phyloP scores from a whole-genome alignment of 2,797 vertebrate genomes.

The Scomberomorus guttatus region DNA sequence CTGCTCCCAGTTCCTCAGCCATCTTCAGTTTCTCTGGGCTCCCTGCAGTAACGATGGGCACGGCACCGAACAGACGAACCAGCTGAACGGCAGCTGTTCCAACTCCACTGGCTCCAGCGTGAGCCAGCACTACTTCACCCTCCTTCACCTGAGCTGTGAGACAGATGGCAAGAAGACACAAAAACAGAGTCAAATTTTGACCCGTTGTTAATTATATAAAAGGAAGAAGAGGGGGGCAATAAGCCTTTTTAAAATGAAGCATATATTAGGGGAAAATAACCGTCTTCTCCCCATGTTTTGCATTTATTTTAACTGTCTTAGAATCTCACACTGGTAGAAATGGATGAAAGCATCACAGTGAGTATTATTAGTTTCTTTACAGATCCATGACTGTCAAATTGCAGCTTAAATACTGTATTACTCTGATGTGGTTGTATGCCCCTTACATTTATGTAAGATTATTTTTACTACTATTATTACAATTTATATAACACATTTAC shows the following conservation, averaged over 20 bases:
- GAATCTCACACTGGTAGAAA: too few relatives aligned
- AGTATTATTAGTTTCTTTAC: background rate
- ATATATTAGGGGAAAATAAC: background rate
- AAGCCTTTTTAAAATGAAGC: background rate
- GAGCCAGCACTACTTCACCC: constrained; percentile 87
- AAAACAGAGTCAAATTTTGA: background rate
- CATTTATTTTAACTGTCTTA: background rate
- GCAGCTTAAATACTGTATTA: background rate
- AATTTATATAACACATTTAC: background rate
- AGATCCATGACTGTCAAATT: background rate
- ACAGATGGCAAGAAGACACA: background rate
- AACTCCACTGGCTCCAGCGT: constrained; percentile 89
- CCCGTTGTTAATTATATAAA: background rate
- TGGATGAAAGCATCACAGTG: background rate
- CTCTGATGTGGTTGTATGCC: background rate
- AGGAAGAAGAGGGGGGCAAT: too few relatives aligned
- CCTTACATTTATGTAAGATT: background rate
- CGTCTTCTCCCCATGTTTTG: background rate
- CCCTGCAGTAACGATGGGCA: constrained; percentile 89
- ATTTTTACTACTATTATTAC: background rate
- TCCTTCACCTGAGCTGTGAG: constrained; percentile 86
- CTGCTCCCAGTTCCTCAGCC: constrained; percentile 84
- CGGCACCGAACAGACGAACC: constrained; percentile 81
- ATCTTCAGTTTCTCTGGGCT: constrained; percentile 85
- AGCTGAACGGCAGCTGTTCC: constrained; percentile 91